A percentile compares a stretch with the other conserved stretches of the same genome.
These are phyloP conservation scores for Epinotia bilunana DNA, from an alignment of 2,888 invertebrate species.

Conservation along the genomic window DNA sequence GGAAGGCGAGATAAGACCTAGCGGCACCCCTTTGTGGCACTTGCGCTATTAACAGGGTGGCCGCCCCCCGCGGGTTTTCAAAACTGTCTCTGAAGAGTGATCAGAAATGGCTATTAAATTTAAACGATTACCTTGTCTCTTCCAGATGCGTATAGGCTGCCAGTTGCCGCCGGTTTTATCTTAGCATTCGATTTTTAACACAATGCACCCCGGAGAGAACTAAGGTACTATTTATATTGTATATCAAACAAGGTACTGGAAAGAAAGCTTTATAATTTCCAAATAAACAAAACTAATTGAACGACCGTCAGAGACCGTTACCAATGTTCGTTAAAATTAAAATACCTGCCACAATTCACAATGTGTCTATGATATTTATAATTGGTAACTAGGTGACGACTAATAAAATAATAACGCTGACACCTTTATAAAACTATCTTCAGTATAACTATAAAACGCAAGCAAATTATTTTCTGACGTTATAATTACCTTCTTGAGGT, in stretches of 20 bases:
- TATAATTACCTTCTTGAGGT: too few relatives aligned
- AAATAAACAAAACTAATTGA: too few relatives aligned
- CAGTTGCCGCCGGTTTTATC: constrained; percentile 14
- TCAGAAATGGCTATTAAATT: constrained; percentile 66
- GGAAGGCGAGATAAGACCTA: constrained; percentile 76
- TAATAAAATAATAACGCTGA: too few relatives aligned
- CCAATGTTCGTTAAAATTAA: too few relatives aligned
- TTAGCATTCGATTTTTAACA: neutral
- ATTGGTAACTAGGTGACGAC: too few relatives aligned
- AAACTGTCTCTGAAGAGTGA: constrained; percentile 62
- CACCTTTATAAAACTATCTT: too few relatives aligned
- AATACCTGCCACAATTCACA: too few relatives aligned
- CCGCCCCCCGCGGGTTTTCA: constrained; percentile 60
- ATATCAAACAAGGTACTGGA: neutral
- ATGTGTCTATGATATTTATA: too few relatives aligned
- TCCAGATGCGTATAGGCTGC: constrained; percentile 23
- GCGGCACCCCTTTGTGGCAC: constrained; percentile 70
- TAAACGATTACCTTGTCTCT: constrained; percentile 34
- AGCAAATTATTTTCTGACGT: too few relatives aligned
- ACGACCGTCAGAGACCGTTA: too few relatives aligned
- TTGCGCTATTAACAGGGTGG: constrained; percentile 76
- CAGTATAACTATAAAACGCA: too few relatives aligned
- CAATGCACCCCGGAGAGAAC: neutral
- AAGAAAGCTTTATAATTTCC: neutral
- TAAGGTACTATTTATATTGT: neutral